Conservation (phyloP, 1,140 invertebrate species). For the Sinella curviseta region DNA sequence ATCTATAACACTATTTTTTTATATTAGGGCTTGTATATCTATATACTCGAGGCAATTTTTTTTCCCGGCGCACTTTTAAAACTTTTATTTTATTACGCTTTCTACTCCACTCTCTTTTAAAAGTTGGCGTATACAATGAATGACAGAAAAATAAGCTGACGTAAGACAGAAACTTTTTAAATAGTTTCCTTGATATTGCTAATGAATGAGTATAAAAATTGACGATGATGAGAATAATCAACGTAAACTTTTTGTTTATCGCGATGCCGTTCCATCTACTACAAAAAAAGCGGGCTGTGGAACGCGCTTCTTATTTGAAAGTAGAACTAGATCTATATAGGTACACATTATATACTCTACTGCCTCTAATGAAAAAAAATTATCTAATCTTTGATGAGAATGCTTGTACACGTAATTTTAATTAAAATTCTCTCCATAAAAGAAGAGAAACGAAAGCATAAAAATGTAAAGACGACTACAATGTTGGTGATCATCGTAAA, state of each 20-base stretch:
- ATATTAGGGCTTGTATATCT: background rate
- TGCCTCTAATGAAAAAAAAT: conserved; percentile 30
- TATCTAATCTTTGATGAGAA: conserved; percentile 47
- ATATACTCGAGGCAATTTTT: background rate
- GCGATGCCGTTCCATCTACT: no score
- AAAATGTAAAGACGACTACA: background rate
- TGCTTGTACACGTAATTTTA: conserved; percentile 48
- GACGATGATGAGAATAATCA: conserved; percentile 8
- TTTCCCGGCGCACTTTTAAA: no score
- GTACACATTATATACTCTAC: no score
- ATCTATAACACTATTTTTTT: background rate
- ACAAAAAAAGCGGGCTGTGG: conserved; percentile 23
- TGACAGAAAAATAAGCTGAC: no score
- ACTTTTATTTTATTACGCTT: no score
- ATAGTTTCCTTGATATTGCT: background rate
- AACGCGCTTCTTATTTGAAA: conserved; percentile 34
- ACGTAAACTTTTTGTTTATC: conserved; percentile 30
- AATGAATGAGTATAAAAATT: conserved; percentile 29
- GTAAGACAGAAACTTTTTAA: background rate
- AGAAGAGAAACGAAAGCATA: background rate
- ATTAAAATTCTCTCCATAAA: conserved; percentile 43
- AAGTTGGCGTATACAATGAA: no score
- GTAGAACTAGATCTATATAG: no score
- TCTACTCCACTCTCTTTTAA: no score
- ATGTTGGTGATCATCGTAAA: background rate